Evolutionary conservation across 2,113 vertebrate genomes (phyloP).

Genomic region (Poeciliopsis retropinna): DNA sequence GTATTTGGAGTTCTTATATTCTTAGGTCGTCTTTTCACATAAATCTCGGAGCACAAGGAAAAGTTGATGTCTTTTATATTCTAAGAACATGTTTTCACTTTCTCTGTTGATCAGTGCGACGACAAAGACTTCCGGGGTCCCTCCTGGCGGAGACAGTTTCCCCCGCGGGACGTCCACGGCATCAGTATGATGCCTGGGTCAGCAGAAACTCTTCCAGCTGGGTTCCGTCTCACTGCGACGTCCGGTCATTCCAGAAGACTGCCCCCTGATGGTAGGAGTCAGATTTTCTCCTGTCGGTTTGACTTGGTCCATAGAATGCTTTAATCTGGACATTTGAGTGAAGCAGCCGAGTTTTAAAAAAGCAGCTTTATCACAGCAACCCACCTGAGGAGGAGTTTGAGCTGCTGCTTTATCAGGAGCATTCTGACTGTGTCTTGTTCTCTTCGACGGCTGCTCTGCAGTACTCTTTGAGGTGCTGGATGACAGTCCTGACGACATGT

Average conservation of each 20-base stretch:
- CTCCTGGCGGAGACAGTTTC: conserved; percentile 96
- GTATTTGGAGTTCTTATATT: no score
- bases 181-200: conserved; percentile 99
- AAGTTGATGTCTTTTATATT: not conserved
- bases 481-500: conserved; percentile 81
- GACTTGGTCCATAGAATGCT: not conserved
- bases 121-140: conserved; percentile 93
- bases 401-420: conserved; percentile 12
- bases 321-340: no score
- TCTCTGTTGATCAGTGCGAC: conserved; percentile 77
- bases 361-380: not conserved
- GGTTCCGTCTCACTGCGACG: conserved; percentile 93
- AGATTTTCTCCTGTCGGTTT: not conserved
- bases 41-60: not conserved
- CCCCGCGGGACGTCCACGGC: conserved; percentile 92
- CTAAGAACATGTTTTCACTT: not conserved
- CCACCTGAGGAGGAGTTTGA: conserved; percentile 15
- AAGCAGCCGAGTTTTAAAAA: not conserved
- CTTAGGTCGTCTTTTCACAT: no score
- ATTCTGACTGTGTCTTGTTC: conserved; percentile 75
- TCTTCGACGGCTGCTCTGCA: conserved; percentile 71
- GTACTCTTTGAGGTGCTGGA: conserved; percentile 81
- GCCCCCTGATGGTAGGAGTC: conserved; percentile 86
- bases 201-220: conserved; percentile 94
- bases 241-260: conserved; percentile 93